Evolutionary conservation across 2,888 invertebrate genomes (phyloP), one percentile per base, ranked within the genome.

Genomic region (Crioceris asparagi): DNA sequence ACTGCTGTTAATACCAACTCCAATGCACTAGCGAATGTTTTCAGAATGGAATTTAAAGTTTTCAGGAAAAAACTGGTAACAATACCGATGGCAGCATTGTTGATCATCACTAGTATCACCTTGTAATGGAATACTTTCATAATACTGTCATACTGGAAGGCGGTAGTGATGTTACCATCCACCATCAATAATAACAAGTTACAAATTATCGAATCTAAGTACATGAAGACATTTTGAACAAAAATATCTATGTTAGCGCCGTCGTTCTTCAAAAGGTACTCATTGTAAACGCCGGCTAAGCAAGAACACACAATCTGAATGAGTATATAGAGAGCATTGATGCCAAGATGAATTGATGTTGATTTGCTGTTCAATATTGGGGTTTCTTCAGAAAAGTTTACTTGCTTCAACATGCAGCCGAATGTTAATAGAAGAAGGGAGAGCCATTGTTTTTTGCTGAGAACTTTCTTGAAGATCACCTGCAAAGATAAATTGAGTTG

Each of bases 211-310:
- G 93, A 93, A 63, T 94, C 90, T 17, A 90, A 59, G 61, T 94
- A 94, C 90, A 94, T 92, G 55, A 90, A 94, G 5, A 91, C 78
- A 62, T 94, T 96, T 65, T 94, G 94, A 46, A 93, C 67, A 65
- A 87, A 90, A 54, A 94, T 84, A 57, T 91, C 84, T 0, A 91
- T 82, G 47, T 83, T 78, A 2, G 79, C 75, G 12, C 88, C 88
- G 51, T 80, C 77, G 17, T 81, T 82, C 68, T 94, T 94, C 3
- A 96, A 68, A 35, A 96, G 69, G 64, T 87, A 91, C 60, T 96
- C 94, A 60, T 93, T 94, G 63, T 93, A 96, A 3, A 94, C 94
- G 4, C 94, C 94, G 1, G 94, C 94, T 41, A 92, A 66, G 52
- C 93, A 94, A 0, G 94, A 94, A 57, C 86, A 92, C 46, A 91